Evolutionary conservation across 2,888 invertebrate species (phyloP).

Genomic region (Automeris io): DNA sequence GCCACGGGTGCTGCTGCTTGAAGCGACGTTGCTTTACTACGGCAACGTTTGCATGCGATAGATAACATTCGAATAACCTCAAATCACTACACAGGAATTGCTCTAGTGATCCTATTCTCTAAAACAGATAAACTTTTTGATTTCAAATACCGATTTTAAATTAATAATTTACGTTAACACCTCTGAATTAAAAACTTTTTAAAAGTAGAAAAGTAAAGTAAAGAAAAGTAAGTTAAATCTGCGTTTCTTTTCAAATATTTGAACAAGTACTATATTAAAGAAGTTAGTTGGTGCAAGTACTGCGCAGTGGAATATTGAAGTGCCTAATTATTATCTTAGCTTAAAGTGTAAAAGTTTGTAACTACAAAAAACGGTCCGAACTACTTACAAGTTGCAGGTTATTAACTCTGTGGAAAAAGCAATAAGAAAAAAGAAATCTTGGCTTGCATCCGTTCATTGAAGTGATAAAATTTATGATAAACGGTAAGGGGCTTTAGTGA

Average conservation of each 20-base stretch:
- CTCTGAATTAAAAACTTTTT: constrained; percentile 29
- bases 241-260: neutral
- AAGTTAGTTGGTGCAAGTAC: constrained; percentile 35
- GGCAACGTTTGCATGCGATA: constrained; percentile 60
- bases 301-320: constrained; percentile 22
- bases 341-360: constrained; percentile 61
- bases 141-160: neutral
- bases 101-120: constrained; percentile 41
- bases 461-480: constrained; percentile 73
- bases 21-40: constrained; percentile 23
- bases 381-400: constrained; percentile 66
- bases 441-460: constrained; percentile 61
- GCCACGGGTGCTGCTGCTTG: constrained; percentile 57
- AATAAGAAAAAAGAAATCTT: constrained; percentile 53
- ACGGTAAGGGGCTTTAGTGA: constrained; percentile 71
- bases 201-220: no score
- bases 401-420: constrained; percentile 57
- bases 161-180: neutral
- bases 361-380: constrained; percentile 53
- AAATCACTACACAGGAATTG: constrained; percentile 62
- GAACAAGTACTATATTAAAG: neutral
- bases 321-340: constrained; percentile 31
- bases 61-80: constrained; percentile 61
- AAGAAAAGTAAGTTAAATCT: no score
- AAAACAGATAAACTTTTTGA: constrained; percentile 33